Evolutionary conservation across 2,888 invertebrate species (phyloP).

Genomic region (Lymantria monacha): DNA sequence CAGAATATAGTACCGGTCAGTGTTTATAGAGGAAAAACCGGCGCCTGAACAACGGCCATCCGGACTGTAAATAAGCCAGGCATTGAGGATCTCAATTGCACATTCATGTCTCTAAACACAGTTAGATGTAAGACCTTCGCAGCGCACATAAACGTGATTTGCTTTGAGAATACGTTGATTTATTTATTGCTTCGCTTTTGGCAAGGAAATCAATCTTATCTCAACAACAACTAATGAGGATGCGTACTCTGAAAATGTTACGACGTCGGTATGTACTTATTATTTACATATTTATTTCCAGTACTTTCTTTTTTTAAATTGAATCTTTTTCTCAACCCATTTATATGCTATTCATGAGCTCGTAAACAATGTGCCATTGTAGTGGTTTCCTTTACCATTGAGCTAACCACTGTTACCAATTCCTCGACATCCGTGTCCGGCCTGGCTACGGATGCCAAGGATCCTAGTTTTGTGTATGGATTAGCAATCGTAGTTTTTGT

Average conservation of each 20-base stretch:
- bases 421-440: no score
- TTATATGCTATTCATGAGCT: no score
- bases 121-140: conserved; percentile 7
- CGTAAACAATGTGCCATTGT: no score
- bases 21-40: conserved; percentile 51
- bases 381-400: no score
- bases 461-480: no score
- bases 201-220: not conserved
- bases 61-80: conserved; percentile 42
- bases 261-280: not conserved
- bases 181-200: conserved; percentile 6
- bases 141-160: conserved; percentile 25
- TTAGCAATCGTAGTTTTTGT: no score
- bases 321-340: no score
- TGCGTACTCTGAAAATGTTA: not conserved
- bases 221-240: not conserved
- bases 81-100: conserved; percentile 39
- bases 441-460: no score
- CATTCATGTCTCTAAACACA: conserved; percentile 25
- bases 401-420: no score
- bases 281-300: no score
- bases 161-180: conserved; percentile 25
- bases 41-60: conserved; percentile 27
- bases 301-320: no score
- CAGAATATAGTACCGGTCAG: conserved; percentile 35